phyloP scores from a whole-genome alignment of 2,888 invertebrate genomes.

The Pogonocherus hispidulus region DNA sequence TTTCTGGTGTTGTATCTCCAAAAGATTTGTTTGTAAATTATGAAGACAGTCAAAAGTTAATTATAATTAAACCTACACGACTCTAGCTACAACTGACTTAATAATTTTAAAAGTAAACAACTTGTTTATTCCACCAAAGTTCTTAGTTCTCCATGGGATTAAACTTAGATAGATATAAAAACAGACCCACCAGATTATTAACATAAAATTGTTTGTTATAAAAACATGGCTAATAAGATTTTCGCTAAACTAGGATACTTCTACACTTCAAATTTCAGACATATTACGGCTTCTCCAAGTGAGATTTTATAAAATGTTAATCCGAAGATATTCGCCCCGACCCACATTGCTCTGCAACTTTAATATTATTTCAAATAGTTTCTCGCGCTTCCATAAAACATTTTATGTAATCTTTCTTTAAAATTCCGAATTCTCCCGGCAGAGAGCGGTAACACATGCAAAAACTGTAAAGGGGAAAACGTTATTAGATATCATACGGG shows the following conservation, averaged over 20 bases:
- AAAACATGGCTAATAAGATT: background rate
- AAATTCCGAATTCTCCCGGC: slow-evolving; percentile 16
- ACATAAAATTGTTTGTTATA: background rate
- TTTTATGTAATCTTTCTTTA: slow-evolving; percentile 22
- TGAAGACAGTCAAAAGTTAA: too few relatives aligned
- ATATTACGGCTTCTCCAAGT: background rate
- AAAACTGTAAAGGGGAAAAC: slow-evolving; percentile 32
- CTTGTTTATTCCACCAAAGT: too few relatives aligned
- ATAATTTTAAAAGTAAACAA: too few relatives aligned
- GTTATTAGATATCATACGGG: slow-evolving; percentile 35
- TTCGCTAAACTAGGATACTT: background rate
- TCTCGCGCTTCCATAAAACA: slow-evolving; percentile 21
- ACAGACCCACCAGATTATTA: background rate
- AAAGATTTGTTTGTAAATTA: too few relatives aligned
- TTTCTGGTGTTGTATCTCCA: too few relatives aligned
- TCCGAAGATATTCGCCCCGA: background rate
- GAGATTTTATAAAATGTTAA: slow-evolving; percentile 10
- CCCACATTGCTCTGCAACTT: slow-evolving; percentile 6
- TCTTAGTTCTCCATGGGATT: too few relatives aligned
- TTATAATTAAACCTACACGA: too few relatives aligned
- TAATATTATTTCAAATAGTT: slow-evolving; percentile 23
- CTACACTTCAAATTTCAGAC: background rate
- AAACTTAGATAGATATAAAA: too few relatives aligned
- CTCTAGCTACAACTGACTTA: too few relatives aligned
- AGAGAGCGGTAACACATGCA: slow-evolving; percentile 29